Evolutionary conservation across 23 tunicate genomes (phyloP), one percentile per base, ranked within the genome.

Genomic region (Aplidium turbinatum): DNA sequence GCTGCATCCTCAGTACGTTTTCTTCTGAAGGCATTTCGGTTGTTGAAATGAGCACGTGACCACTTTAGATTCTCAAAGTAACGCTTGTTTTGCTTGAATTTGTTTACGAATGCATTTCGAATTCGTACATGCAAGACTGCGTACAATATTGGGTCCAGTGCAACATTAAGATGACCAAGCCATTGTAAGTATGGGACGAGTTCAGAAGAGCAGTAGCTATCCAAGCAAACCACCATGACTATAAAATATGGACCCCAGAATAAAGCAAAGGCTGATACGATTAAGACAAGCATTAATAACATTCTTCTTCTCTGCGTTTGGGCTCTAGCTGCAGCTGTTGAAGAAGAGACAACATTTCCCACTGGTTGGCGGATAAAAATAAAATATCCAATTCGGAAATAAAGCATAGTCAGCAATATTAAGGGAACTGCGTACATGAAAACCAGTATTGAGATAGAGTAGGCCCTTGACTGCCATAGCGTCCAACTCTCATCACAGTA

Each of bases 241-340:
- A 75, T 57, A 38, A 83, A 83, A 50, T 75, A 83, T 20, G 89
- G 89, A 20, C 89, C 89, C 89, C 89, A 83, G 50, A 66, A 64
- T 52, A 83, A 54, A 18, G 82, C 82, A 42, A 83, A 83, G 3
- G 51, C 55, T 2, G 48, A 70, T 0, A 76, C 89, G 35, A 83
- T 68, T 19, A 67, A 55, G 11, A 75, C 56, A 47, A 83, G 40
- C 58, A 83, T 42, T 32, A 57, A 13, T 28, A 67, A 13, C 6
- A 83, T 33, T n/a, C 77, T 60, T 1, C 69, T 54, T 57, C 67
- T 36, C 40, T 66, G 63, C 3, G 73, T 19, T 13, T 47, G 68
- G 4, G 65, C 45, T 38, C 80, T 35, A 13, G 39, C 68, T 7
- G 53, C 29, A 20, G 52, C 54, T 56, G 66, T 63, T 50, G 57